phyloP scores from a whole-genome alignment of 2,113 vertebrate genomes.

The Desmodus rotundus region DNA sequence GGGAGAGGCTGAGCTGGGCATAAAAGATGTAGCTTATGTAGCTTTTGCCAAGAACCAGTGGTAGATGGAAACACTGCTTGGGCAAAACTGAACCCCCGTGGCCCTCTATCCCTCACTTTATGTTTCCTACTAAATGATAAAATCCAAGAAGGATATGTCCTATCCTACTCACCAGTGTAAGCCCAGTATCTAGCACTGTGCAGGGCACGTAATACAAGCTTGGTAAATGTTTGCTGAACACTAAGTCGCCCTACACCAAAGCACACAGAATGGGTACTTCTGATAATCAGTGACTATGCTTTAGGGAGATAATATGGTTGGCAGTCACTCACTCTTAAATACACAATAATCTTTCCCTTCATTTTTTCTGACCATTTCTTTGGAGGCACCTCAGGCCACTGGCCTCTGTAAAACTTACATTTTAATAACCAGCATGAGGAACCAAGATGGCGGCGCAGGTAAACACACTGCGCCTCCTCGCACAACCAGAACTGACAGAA shows the following conservation, averaged over 20 bases:
- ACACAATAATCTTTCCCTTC: background rate
- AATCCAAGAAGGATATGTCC: background rate
- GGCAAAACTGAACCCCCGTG: background rate
- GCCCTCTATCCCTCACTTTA: background rate
- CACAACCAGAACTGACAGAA: too few species aligned
- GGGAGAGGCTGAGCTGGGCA: background rate
- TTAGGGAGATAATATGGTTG: background rate
- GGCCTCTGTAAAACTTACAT: background rate
- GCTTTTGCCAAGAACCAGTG: background rate
- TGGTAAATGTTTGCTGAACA: background rate
- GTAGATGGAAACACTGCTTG: background rate
- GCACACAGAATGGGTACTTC: background rate
- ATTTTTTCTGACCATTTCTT: background rate
- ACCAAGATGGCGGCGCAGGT: too few species aligned
- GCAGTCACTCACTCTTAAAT: background rate
- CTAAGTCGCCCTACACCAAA: background rate
- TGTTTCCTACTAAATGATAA: background rate
- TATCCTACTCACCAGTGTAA: background rate
- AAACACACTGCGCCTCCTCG: too few species aligned
- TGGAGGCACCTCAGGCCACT: background rate
- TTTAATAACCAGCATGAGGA: conserved; percentile 6
- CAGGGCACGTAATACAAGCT: background rate
- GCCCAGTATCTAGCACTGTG: background rate
- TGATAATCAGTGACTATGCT: background rate
- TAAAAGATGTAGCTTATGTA: background rate